Percentiles rank a stretch among this genome's conserved stretches.
Evolutionary conservation across 2,888 invertebrate genomes (phyloP).

Genomic region (Drosophila neonasuta): DNA sequence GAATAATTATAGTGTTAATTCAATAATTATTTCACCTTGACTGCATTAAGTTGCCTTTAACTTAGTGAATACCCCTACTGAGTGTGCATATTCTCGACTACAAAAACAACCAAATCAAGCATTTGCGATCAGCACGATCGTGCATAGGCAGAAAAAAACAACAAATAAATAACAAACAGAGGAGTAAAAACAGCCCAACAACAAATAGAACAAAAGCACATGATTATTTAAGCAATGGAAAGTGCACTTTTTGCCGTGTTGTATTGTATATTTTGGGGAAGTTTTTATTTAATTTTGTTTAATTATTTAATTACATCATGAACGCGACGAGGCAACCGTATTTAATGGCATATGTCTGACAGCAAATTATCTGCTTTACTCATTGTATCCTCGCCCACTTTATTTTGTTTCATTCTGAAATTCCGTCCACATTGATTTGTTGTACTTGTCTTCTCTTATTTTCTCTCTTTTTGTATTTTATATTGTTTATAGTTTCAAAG

Average conservation of each 20-base stretch:
- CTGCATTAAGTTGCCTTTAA: slow-evolving; percentile 7
- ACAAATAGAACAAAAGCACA: slow-evolving; percentile 34
- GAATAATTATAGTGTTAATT: background rate
- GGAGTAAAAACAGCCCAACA: slow-evolving; percentile 13
- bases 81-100: slow-evolving; percentile 55
- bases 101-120: slow-evolving; percentile 74
- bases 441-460: background rate
- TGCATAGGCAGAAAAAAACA: slow-evolving; percentile 45
- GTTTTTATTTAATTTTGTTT: slow-evolving; percentile 31
- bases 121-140: slow-evolving; percentile 69
- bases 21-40: slow-evolving; percentile 2
- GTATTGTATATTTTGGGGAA: slow-evolving; percentile 17
- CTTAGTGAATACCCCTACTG: slow-evolving; percentile 44
- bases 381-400: slow-evolving; percentile 10
- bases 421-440: slow-evolving; percentile 22
- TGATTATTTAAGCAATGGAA: slow-evolving; percentile 62
- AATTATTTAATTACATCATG: slow-evolving; percentile 56
- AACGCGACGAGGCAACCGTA: background rate
- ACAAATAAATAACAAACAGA: slow-evolving; percentile 11
- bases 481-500: slow-evolving; percentile 45
- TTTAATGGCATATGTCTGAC: slow-evolving; percentile 11
- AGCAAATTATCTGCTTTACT: slow-evolving; percentile 13
- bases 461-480: background rate
- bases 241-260: slow-evolving; percentile 46
- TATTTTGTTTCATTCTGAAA: slow-evolving; percentile 48